These are phyloP conservation scores for Dicrurus megarhynchus DNA, from an alignment of 2,113 vertebrate genomes.

Conservation along the genomic window DNA sequence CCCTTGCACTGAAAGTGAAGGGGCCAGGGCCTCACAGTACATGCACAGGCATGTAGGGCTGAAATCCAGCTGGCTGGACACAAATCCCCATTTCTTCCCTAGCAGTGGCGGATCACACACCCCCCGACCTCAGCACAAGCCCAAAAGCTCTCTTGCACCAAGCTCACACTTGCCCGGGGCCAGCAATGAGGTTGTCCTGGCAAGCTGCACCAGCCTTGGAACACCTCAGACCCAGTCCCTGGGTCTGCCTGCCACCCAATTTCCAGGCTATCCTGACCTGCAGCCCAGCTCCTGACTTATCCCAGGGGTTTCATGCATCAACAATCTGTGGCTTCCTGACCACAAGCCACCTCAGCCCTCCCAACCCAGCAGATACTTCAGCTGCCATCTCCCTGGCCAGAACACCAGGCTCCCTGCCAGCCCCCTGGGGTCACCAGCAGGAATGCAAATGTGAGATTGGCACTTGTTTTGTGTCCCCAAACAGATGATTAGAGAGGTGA, in stretches of 20 bases:
- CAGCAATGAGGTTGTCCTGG: not conserved
- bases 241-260: no score
- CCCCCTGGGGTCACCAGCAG: not conserved
- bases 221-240: not conserved
- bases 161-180: not conserved
- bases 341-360: not conserved
- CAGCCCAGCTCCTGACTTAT: not conserved
- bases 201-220: not conserved
- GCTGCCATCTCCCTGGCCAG: not conserved
- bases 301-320: not conserved
- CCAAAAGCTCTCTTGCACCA: not conserved
- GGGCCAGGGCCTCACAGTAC: no score
- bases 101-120: rapidly evolving
- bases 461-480: not conserved
- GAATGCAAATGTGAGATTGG: not conserved
- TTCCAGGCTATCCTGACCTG: not conserved
- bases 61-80: not conserved
- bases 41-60: not conserved
- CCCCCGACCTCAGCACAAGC: not conserved
- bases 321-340: not conserved
- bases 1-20: not conserved
- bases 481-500: not conserved
- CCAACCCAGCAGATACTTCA: not conserved
- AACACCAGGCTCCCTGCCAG: not conserved
- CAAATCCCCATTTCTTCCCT: not conserved